Evolutionary conservation across 2,888 invertebrate genomes (phyloP).

Genomic region (Erebia ligea): DNA sequence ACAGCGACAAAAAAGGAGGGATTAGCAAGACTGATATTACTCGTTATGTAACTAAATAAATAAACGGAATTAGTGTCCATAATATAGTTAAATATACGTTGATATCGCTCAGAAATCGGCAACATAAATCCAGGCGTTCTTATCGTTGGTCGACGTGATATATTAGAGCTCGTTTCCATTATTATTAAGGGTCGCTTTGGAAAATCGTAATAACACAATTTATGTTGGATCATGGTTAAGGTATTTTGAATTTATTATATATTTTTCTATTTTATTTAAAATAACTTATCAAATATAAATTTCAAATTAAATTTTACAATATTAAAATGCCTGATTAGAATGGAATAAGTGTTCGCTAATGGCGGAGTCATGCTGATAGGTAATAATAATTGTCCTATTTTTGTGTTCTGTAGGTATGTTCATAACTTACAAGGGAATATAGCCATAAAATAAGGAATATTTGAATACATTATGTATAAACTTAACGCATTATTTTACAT

Average conservation of each 20-base stretch:
- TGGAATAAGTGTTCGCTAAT: no score
- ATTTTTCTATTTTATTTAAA: not conserved
- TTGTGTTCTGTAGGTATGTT: no score
- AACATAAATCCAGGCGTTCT: slow-evolving; percentile 64
- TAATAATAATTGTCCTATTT: no score
- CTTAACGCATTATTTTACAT: no score
- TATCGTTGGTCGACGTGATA: slow-evolving; percentile 61
- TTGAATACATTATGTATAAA: no score
- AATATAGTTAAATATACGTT: slow-evolving; percentile 18
- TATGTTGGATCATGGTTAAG: slow-evolving; percentile 22
- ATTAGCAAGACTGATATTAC: no score
- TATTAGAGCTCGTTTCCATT: slow-evolving; percentile 46
- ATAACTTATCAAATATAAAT: not conserved
- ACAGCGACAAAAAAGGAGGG: no score
- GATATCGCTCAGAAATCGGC: slow-evolving; percentile 59
- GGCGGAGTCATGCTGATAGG: no score
- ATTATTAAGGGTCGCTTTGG: slow-evolving; percentile 38
- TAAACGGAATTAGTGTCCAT: slow-evolving; percentile 42
- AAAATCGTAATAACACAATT: slow-evolving; percentile 38
- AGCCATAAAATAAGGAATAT: no score
- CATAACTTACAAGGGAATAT: no score
- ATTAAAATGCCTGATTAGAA: no score
- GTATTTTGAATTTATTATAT: slow-evolving; percentile 17
- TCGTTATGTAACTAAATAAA: slow-evolving; percentile 21
- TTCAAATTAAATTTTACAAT: no score